Base-by-base conservation (phyloP, 2,113 vertebrate species). In the Cichladusa arquata region DNA sequence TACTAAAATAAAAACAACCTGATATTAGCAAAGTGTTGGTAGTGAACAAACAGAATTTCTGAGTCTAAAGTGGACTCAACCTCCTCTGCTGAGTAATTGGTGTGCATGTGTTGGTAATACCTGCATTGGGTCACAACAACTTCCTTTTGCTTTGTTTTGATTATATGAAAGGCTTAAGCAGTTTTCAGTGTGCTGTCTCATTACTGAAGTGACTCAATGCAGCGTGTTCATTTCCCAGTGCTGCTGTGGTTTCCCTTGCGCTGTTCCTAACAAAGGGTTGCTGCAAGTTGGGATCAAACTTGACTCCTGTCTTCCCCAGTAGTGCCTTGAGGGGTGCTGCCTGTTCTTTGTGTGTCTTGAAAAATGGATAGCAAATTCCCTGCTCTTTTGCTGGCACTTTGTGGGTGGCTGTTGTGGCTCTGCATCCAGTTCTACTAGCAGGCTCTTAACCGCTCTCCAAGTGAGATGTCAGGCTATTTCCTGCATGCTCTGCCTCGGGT, bases 391-490 rank as follows among this genome's bases (percentile, higher is more conserved):
- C 45, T 57, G 47, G n/a, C 9, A 73, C 40, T 81, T 88, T 90
- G 47, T 82, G 58, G 42, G 73, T 77, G 47, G 44, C 48, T 64
- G 24, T 65, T 79, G 79, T 58, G 71, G 65, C 65, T 86, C 65
- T 96, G 72, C 72, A 88, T 83, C 79, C 86, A 28, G 33, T 71
- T 64, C 11, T 67, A n/a, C 38, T 45, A 11, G 50, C 76, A 79
- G 81, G 36, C 57, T 71, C 65, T 93, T 94, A 91, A 91, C 48
- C 1, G 3, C 79, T 96, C 29, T 77, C 74, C 80, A 48, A 94
- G 91, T 95, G 88, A 95, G 88, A 90, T 88, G 88, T 93, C 69
- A 54, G 90, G 50, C 69, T 91, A 38, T 96, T 96, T 80, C 38
- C 67, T 62, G 78, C 81, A 23, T 25, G 53, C 92, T 89, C 96